Base-by-base conservation (phyloP, 2,888 invertebrate species). In the Opisthograptis luteolata region DNA sequence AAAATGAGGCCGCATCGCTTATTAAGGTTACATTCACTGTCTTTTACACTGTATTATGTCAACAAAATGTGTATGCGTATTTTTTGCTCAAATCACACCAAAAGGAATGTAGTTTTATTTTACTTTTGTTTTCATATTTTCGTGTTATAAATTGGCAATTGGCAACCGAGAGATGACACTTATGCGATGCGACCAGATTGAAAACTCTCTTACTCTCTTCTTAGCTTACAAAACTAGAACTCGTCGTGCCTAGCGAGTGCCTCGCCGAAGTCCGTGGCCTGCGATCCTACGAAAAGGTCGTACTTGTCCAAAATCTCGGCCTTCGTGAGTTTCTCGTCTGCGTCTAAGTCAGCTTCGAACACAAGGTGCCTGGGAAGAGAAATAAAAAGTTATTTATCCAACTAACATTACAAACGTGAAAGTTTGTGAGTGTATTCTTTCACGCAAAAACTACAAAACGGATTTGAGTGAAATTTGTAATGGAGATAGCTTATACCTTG, bases 221-320 rank as follows among this genome's bases (percentile, higher is more conserved):
- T 12, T 22, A 13, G 20, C 24, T 32, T 10, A 15, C 17, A 34
- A 14, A 25, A 3, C 58, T 94, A 99, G 87, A 99, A 98, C 85
- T 99, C 99, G 76, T 99, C 99, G 73, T 99, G 99, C 64, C 97
- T 93, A 0, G 95, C 94, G 9, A 99, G 90, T 3, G 98, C 98
- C 79, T 99, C 98, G 0, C 99, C 99, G 81, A 99, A 99, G 89
- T 99, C 99, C 0, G 99, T 99, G 0, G 98, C 99, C 81, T 99
- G 99, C 0, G 99, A 99, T 24, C 99, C 99, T 2, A 99, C 99
- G 84, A 99, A 99, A 6, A 99, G 91, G 83, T 99, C 99, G 79
- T 99, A 99, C 79, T 99, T 99, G 44, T 95, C 95, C 14, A 99
- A 83, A 20, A 99, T 94, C 87, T 99, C 99, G 0, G 94, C 94